Evolutionary conservation across 1,140 invertebrate species (phyloP), one percentile per base, ranked within the genome.

Genomic region (Fopius arisanus): DNA sequence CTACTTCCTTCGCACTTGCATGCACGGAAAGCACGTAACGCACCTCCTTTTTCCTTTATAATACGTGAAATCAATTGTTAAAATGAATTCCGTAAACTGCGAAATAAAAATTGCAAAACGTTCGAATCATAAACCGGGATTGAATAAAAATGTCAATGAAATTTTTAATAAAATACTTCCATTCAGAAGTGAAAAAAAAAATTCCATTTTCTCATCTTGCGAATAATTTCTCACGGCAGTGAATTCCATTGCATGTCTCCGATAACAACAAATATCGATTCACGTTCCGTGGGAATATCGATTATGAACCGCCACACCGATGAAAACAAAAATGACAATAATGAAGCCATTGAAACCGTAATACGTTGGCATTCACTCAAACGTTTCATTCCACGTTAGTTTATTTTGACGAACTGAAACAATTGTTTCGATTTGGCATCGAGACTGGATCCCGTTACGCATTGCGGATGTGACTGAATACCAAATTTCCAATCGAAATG

Each of bases 61-160:
- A 59, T 59, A 59, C 54, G 54, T 59, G 54, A 59, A 59, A 59
- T 59, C 54, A 59, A 59, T 59, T 59, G 54, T 59, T 26, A 59
- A 59, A 59, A 14, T 26, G 26, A 23, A 59, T 59, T 59, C 54
- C 23, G 14, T 26, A 59, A 59, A 59, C 23, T 19, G 16, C 14
- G 43, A 26, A 59, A 23, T 59, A 19, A 12, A 59, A 59, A 2
- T 37, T n/a, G n/a, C n/a, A n/a, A n/a, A n/a, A n/a, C n/a, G n/a
- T n/a, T n/a, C n/a, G n/a, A n/a, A n/a, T n/a, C n/a, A n/a, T n/a
- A n/a, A n/a, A n/a, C n/a, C n/a, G n/a, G n/a, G 9, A 10, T 37
- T 37, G 33, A 37, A 37, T 37, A n/a, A n/a, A n/a, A n/a, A n/a
- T n/a, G n/a, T n/a, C n/a, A n/a, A n/a, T n/a, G n/a, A n/a, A n/a